Evolutionary conservation across 23 tunicate species (phyloP), one percentile per base, ranked within the genome.

Genomic region (Diplosoma virens): DNA sequence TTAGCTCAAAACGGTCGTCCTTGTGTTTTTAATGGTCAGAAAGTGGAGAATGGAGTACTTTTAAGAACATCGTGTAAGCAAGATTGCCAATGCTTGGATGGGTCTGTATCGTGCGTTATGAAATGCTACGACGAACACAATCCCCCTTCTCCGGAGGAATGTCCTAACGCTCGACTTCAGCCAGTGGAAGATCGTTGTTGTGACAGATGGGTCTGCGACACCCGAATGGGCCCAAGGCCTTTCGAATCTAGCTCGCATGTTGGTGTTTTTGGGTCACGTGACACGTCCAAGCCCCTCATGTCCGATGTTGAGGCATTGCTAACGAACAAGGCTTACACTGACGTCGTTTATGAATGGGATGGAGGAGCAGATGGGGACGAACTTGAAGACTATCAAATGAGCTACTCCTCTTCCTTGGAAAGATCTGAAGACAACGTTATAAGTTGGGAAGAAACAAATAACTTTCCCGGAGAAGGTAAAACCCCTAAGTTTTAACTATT

Each of bases 81-180:
- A 54, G 37, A 66, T 46, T 87, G 94, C 32, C 83, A 85, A 83
- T 87, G 94, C 69, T 20, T 87, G 83, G 87, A 87, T 69, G 94
- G 94, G 6, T 47, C 77, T 55, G 63, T 80, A 29, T 86, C 77
- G 11, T 87, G 94, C 32, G 26, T 76, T 25, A 23, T 80, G 4
- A 65, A 73, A 23, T 87, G 94, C 46, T 72, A 82, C 6, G 83
- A 81, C 50, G 94, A 87, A 59, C 58, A 33, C 59, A 78, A 80
- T 29, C 32, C 58, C 14, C 94, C 94, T 2, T 47, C 36, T 33
- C 66, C 73, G 32, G 54, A 81, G n/a, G 45, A 11, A 7, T 87
- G 94, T 34, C 82, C 87, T 67, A 59, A 71, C 41, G 87, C 94
- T 21, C 73, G 83, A n/a, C 74, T 87, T 2, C 68, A 67, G 23